Percentiles rank a stretch among this genome's conserved stretches.
These are phyloP conservation scores for Uloborus plumipes DNA, from an alignment of 2,888 invertebrate genomes.

Conservation along the genomic window DNA sequence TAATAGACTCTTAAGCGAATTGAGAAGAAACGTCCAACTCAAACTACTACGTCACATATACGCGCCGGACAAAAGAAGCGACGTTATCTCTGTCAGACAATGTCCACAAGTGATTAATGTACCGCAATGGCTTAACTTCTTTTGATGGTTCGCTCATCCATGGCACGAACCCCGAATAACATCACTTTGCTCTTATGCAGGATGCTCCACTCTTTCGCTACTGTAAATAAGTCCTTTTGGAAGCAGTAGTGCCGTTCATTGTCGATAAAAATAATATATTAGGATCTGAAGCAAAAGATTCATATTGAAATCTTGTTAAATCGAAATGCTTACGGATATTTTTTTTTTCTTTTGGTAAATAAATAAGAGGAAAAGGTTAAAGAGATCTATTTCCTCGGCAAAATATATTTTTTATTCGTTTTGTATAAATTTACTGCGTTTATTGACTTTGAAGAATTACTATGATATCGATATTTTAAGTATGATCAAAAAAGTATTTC, in stretches of 20 bases:
- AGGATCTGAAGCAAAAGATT: conserved; percentile 20
- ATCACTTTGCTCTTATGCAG: conserved; percentile 55
- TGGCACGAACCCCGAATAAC: conserved; percentile 35
- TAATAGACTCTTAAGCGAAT: conserved; percentile 42
- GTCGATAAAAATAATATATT: conserved; percentile 35
- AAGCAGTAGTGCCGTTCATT: conserved; percentile 27
- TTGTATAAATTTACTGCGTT: too few relatives aligned
- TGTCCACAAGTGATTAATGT: conserved; percentile 57
- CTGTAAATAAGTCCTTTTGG: conserved; percentile 33
- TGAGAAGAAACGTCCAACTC: conserved; percentile 15
- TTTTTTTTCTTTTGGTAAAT: conserved; percentile 3
- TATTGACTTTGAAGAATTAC: too few relatives aligned
- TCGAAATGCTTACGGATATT: conserved; percentile 12
- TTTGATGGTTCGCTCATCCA: conserved; percentile 39
- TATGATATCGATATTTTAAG: too few relatives aligned
- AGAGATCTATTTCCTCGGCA: too few relatives aligned
- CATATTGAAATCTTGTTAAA: conserved; percentile 30
- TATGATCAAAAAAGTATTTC: too few relatives aligned
- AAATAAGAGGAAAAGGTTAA: too few relatives aligned
- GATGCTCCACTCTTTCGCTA: conserved; percentile 18
- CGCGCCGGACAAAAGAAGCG: conserved; percentile 45
- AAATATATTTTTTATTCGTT: too few relatives aligned
- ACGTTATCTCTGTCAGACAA: conserved; percentile 50
- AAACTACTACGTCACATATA: conserved; percentile 26
- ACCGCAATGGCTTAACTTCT: conserved; percentile 46